Evolutionary conservation across 1,140 invertebrate genomes (phyloP).

Genomic region (Philotrypesis tridentata): DNA sequence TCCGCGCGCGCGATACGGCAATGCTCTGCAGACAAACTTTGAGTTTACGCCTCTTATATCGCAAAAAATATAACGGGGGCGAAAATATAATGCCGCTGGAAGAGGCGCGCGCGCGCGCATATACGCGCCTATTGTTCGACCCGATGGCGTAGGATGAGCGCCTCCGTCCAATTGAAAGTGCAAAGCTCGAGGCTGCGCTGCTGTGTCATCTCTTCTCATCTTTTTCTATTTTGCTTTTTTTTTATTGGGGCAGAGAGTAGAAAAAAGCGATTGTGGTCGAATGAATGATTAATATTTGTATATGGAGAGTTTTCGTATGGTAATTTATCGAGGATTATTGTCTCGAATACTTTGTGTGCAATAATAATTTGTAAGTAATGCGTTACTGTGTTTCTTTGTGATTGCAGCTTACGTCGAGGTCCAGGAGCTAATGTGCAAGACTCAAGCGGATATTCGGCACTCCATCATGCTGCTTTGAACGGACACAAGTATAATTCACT

Average conservation of each 20-base stretch:
- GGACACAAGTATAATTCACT: slow-evolving; percentile 86
- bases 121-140: background rate
- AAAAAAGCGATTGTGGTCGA: too few relatives aligned
- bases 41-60: slow-evolving; percentile 21
- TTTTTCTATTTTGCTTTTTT: background rate
- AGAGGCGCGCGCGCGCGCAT: background rate
- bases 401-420: slow-evolving; percentile 87
- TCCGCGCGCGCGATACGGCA: too few relatives aligned
- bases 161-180: slow-evolving; percentile 19
- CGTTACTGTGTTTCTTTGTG: slow-evolving; percentile 19
- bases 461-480: slow-evolving; percentile 96
- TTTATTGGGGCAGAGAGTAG: background rate
- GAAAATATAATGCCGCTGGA: slow-evolving; percentile 23
- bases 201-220: background rate
- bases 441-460: slow-evolving; percentile 92
- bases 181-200: background rate
- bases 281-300: too few relatives aligned
- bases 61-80: slow-evolving; percentile 8
- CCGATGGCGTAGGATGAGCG: background rate
- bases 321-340: too few relatives aligned
- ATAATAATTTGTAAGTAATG: background rate
- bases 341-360: background rate
- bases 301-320: background rate
- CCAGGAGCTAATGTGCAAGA: slow-evolving; percentile 95
- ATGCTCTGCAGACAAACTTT: slow-evolving; percentile 4